Conservation (phyloP, 2,888 invertebrate species). For the Agrypnus murinus region DNA sequence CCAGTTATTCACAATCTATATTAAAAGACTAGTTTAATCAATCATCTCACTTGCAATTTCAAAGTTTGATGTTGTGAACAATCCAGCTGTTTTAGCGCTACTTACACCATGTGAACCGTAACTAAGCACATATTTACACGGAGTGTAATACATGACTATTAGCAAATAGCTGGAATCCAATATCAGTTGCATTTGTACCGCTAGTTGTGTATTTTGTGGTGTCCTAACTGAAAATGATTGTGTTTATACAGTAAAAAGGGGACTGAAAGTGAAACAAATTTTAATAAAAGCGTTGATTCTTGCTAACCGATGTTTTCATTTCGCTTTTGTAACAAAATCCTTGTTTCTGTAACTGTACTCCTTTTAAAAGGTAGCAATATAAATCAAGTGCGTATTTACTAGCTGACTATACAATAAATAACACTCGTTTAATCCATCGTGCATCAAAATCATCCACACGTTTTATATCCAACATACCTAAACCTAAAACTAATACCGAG, state of each 20-base stretch:
- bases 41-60: too few relatives aligned
- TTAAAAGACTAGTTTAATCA: too few relatives aligned
- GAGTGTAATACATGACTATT: conserved; percentile 24
- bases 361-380: too few relatives aligned
- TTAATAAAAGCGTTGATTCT: too few relatives aligned
- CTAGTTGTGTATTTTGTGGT: conserved; percentile 20
- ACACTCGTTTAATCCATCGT: conserved; percentile 56
- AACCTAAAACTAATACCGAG: conserved; percentile 57
- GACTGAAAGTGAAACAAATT: too few relatives aligned
- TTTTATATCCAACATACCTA: conserved; percentile 58
- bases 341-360: too few relatives aligned
- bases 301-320: too few relatives aligned
- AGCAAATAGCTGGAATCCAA: conserved; percentile 24
- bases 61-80: too few relatives aligned
- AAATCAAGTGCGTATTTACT: neutral
- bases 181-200: conserved; percentile 24
- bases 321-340: too few relatives aligned
- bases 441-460: conserved; percentile 56
- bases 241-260: neutral
- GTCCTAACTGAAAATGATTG: conserved; percentile 22
- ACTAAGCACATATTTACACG: conserved; percentile 27
- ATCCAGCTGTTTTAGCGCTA: too few relatives aligned
- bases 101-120: too few relatives aligned
- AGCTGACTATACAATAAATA: conserved; percentile 58
- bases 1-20: too few relatives aligned